Percentiles rank a stretch among this genome's conserved stretches.
Conservation (phyloP, 2,888 invertebrate species). For the Cataglyphis cursor region DNA sequence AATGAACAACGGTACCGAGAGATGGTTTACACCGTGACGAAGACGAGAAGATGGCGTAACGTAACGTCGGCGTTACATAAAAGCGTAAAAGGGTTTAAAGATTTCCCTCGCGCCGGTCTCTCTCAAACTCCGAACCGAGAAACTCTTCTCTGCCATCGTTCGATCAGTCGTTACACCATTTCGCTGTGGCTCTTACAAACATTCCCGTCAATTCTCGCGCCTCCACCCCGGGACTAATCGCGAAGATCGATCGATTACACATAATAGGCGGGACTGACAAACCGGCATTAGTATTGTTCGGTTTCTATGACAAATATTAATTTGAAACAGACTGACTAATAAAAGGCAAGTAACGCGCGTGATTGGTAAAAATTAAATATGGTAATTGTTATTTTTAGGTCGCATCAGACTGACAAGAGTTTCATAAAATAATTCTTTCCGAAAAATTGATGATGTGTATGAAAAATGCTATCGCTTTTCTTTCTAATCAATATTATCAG, state of each 20-base stretch:
- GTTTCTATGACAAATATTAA: constrained; percentile 41
- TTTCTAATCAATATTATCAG: background rate
- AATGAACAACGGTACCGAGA: constrained; percentile 67
- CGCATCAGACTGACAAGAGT: constrained; percentile 5
- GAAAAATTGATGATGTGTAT: background rate
- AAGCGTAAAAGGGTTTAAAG: constrained; percentile 75
- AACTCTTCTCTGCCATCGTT: constrained; percentile 55
- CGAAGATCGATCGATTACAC: constrained; percentile 44
- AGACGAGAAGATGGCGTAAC: constrained; percentile 74
- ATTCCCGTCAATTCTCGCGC: background rate
- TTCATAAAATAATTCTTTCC: constrained; percentile 11
- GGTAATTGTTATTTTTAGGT: constrained; percentile 51
- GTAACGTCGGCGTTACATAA: constrained; percentile 74
- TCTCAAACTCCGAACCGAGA: constrained; percentile 51
- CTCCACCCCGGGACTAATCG: background rate
- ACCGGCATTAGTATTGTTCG: constrained; percentile 16
- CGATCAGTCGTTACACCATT: constrained; percentile 28
- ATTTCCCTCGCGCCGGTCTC: constrained; percentile 72
- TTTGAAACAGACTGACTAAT: constrained; percentile 52
- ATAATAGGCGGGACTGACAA: constrained; percentile 22
- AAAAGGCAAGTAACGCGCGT: constrained; percentile 30
- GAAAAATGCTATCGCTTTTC: background rate
- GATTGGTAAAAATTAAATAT: constrained; percentile 33
- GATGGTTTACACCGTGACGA: constrained; percentile 72
- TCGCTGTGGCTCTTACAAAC: background rate